Percentiles rank a stretch among this genome's conserved stretches.
phyloP scores from a whole-genome alignment of 2,797 vertebrate species.

The Anas capensis region DNA sequence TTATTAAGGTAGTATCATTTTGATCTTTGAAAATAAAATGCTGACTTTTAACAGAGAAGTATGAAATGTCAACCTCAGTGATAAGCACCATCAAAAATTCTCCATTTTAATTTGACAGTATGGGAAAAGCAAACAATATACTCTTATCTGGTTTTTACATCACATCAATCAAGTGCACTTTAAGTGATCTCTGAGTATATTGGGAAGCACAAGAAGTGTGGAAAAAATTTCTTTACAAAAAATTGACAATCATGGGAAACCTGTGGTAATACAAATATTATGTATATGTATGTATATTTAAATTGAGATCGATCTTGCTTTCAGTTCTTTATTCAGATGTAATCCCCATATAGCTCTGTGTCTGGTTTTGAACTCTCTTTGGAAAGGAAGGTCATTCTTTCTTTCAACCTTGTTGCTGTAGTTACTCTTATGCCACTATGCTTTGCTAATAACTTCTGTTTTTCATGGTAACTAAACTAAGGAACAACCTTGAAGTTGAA shows the following conservation, averaged over 20 bases:
- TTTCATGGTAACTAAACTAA: background rate
- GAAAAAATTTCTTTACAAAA: background rate
- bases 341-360: background rate
- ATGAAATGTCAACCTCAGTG: conserved; percentile 20
- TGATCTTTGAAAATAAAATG: conserved; percentile 51
- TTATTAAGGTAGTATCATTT: conserved; percentile 37
- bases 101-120: conserved; percentile 41
- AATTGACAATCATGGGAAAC: background rate
- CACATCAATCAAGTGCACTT: background rate
- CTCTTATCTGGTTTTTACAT: conserved; percentile 24
- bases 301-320: background rate
- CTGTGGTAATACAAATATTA: background rate
- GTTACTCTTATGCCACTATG: background rate
- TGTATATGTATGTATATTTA: background rate
- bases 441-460: background rate
- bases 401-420: background rate
- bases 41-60: conserved; percentile 37
- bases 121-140: conserved; percentile 2
- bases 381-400: background rate
- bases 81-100: conserved; percentile 22
- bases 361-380: background rate
- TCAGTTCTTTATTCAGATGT: background rate
- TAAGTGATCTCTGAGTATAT: conserved; percentile 10
- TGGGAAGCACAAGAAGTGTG: background rate
- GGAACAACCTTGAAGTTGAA: background rate